Percentiles rank a stretch among this genome's conserved stretches.
These are phyloP conservation scores for Callospermophilus lateralis DNA, from an alignment of 2,113 vertebrate genomes.

Conservation along the genomic window DNA sequence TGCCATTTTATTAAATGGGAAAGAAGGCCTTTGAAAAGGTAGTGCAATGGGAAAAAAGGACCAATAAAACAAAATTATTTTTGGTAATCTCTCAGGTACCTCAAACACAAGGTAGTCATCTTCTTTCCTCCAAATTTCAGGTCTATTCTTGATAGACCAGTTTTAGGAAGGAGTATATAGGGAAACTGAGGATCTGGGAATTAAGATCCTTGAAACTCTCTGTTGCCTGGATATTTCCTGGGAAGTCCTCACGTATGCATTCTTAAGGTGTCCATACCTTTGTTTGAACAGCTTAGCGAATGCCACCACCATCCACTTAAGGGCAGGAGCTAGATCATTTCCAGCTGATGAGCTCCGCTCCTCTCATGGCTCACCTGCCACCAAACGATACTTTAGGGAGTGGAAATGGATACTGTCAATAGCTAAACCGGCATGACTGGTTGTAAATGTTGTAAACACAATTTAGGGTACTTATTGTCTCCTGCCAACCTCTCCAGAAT, in stretches of 20 bases:
- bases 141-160: neutral
- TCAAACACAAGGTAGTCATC: too few relatives aligned
- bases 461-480: neutral
- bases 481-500: neutral
- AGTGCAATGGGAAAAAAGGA: neutral
- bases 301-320: neutral
- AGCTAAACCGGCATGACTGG: neutral
- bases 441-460: neutral
- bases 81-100: too few relatives aligned
- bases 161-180: neutral
- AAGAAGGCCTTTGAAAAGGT: neutral
- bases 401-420: neutral
- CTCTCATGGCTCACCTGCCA: neutral
- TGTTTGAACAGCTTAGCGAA: neutral
- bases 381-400: neutral
- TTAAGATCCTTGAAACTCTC: neutral
- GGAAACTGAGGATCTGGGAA: neutral
- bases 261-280: neutral
- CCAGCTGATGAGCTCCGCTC: neutral
- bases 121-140: too few relatives aligned
- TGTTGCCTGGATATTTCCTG: neutral
- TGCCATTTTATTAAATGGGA: neutral
- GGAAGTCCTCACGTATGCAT: neutral
- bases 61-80: too few relatives aligned
- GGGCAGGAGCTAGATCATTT: neutral